Base-by-base conservation (phyloP, 2,888 invertebrate species). In the Papilio demoleus region DNA sequence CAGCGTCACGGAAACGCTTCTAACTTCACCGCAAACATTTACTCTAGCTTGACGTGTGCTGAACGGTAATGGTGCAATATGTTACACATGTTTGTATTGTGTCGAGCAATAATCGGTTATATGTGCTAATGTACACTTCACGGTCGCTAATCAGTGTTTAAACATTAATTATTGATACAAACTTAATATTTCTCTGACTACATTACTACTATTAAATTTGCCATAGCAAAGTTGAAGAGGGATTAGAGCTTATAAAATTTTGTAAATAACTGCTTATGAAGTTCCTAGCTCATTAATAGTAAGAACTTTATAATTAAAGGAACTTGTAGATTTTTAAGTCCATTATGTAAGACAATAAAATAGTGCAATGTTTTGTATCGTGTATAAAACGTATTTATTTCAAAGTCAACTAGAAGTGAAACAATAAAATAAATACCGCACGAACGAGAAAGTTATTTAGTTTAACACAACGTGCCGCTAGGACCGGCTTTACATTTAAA, bases 71-170 rank as follows among this genome's bases (percentile, higher is more conserved):
- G 80, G 82, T 81, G 79, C 86, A 84, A 84, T 82, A 81, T 81
- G 82, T 82, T 83, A 84, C 81, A 74, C 84, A 84, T 86, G 86
- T 88, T 87, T 86, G 81, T 82, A 81, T 82, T 83, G 81, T 81
- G 80, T 81, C 81, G 79, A 77, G 78, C 77, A 82, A 83, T 80
- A 73, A 80, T 79, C 74, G 81, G 79, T 84, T 83, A 84, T 79
- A 79, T 80, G 77, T 76, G 76, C 79, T 80, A 80, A 81, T 79
- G 79, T 73, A 71, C 73, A 76, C 77, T 84, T 85, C 81, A 85
- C 79, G 81, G 76, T 79, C 75, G 74, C 79, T 83, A 81, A 81
- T 81, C 70, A 73, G 75, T 73, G 69, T 70, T 72, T 71, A 74
- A 71, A 71, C 69, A 73, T 68, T 64, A 67, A 70, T 71, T 70